phyloP scores from a whole-genome alignment of 2,113 vertebrate species.

The Isurus oxyrinchus region DNA sequence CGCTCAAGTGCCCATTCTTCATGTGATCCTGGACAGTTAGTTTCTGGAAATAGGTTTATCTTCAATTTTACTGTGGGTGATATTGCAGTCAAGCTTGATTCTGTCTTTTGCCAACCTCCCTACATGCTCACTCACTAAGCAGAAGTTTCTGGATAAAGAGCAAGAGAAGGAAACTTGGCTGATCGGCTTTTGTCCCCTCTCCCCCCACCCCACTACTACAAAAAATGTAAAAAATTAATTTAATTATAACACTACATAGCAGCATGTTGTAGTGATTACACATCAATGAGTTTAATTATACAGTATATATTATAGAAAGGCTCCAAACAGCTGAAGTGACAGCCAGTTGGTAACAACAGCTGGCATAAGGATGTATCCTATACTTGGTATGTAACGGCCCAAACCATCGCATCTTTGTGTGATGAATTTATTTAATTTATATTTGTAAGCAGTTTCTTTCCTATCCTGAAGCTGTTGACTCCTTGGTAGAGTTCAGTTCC shows the following conservation, averaged over 20 bases:
- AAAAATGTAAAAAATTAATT: not conserved
- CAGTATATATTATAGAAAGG: not conserved
- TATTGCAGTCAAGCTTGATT: not conserved
- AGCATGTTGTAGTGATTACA: not conserved
- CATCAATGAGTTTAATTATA: not conserved
- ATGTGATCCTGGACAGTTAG: not conserved
- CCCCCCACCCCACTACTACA: not conserved
- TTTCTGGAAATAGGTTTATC: not conserved
- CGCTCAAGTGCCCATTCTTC: not conserved
- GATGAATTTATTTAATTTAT: not conserved
- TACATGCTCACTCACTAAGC: not conserved
- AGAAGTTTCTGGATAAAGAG: not conserved
- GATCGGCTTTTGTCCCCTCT: not conserved
- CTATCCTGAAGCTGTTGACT: not conserved
- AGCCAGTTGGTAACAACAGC: not conserved
- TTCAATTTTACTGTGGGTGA: not conserved
- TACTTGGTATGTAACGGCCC: not conserved
- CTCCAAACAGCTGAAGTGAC: not conserved
- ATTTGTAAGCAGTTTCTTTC: not conserved
- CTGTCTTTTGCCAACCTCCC: not conserved
- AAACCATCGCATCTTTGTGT: not conserved
- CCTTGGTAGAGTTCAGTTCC: not conserved
- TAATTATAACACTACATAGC: not conserved
- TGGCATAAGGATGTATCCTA: not conserved
- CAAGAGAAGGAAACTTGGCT: not conserved